phyloP scores from a whole-genome alignment of 2,888 invertebrate genomes.

The Erebia epiphron region DNA sequence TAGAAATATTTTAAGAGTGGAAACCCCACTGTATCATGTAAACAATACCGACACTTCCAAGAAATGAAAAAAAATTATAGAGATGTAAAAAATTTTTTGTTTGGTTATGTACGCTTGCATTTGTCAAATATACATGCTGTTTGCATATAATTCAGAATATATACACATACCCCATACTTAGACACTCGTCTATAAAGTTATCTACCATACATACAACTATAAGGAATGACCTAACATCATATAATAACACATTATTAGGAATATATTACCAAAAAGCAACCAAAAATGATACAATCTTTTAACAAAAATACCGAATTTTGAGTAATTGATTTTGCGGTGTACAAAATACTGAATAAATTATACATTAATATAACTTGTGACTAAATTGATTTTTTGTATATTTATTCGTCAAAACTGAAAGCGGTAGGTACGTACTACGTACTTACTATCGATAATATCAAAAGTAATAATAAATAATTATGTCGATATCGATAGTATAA shows the following conservation, averaged over 20 bases:
- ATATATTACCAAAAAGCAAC: constrained; percentile 6
- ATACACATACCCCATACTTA: background rate
- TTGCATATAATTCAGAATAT: background rate
- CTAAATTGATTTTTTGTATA: background rate
- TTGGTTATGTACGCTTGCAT: too few species aligned
- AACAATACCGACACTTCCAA: too few species aligned
- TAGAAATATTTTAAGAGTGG: too few species aligned
- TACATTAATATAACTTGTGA: constrained; percentile 11
- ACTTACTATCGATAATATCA: background rate
- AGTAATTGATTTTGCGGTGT: background rate
- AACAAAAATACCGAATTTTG: constrained; percentile 8
- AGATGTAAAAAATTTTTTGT: too few species aligned
- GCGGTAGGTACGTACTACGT: background rate
- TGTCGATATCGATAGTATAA: background rate
- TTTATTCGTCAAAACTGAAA: constrained; percentile 1
- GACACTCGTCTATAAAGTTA: background rate
- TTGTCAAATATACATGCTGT: background rate
- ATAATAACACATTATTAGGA: constrained; percentile 5
- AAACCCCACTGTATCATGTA: too few species aligned
- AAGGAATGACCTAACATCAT: constrained; percentile 14
- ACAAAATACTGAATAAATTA: constrained; percentile 5
- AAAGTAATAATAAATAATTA: background rate
- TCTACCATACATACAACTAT: constrained; percentile 2
- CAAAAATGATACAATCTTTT: background rate
- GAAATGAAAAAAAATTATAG: too few species aligned